Conservation (phyloP, 2,888 invertebrate genomes). For the Zygaena filipendulae region DNA sequence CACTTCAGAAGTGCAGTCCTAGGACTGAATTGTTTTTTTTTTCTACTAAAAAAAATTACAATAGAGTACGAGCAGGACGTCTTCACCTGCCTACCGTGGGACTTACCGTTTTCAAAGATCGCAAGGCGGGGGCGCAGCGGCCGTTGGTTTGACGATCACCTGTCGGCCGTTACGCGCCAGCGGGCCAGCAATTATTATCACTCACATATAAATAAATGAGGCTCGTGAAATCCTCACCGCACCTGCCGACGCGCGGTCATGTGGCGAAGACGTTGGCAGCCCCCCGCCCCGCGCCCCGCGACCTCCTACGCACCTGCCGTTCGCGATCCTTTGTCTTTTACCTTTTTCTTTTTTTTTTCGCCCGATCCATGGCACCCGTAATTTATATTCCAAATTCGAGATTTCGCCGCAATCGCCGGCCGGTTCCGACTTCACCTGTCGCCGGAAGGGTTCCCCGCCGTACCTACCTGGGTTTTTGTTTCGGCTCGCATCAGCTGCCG, state of each 20-base stretch:
- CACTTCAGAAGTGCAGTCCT: too few relatives aligned
- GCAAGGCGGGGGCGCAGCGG: slow-evolving; percentile 42
- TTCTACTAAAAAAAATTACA: too few relatives aligned
- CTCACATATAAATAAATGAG: slow-evolving; percentile 55
- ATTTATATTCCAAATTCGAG: slow-evolving; percentile 58
- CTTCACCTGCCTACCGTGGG: slow-evolving; percentile 60
- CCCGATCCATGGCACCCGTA: slow-evolving; percentile 48
- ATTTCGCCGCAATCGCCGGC: slow-evolving; percentile 59
- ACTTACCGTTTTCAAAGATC: slow-evolving; percentile 60
- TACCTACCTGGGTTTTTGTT: slow-evolving; percentile 63
- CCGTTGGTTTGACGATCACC: slow-evolving; percentile 62
- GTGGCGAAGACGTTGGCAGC: slow-evolving; percentile 63
- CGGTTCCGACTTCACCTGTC: slow-evolving; percentile 68
- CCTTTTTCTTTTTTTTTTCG: slow-evolving; percentile 48
- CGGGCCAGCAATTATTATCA: slow-evolving; percentile 62
- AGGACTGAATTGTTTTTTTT: too few relatives aligned
- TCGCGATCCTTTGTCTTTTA: slow-evolving; percentile 61
- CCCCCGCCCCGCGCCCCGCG: slow-evolving; percentile 27
- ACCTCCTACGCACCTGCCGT: slow-evolving; percentile 51
- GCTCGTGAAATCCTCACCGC: slow-evolving; percentile 57
- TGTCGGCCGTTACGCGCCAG: slow-evolving; percentile 68
- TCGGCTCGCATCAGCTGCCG: slow-evolving; percentile 54
- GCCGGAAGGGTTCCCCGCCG: slow-evolving; percentile 62
- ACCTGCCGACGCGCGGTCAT: slow-evolving; percentile 61
- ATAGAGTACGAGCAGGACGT: too few relatives aligned